Conservation (phyloP, 1,140 invertebrate genomes). For the Venustaconcha ellipsiformis region DNA sequence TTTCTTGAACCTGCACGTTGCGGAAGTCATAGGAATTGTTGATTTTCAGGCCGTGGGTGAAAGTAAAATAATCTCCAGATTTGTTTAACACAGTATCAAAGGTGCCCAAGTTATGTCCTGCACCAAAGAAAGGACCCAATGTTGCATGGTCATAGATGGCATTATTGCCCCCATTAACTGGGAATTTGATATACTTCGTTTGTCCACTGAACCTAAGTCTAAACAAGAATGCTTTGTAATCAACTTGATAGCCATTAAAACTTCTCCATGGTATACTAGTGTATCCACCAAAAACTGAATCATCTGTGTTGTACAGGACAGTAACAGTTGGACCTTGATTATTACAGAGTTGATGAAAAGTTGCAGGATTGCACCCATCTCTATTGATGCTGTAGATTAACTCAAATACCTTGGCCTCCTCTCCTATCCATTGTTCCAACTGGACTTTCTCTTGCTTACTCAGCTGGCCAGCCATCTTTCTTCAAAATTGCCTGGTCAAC, state of each 20-base stretch:
- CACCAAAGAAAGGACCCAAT: not conserved
- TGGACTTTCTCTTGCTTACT: conserved; percentile 1
- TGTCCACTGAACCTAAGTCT: not conserved
- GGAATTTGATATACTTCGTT: not conserved
- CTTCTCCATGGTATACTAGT: conserved; percentile 16
- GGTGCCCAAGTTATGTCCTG: conserved; percentile 5
- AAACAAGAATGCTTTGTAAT: conserved; percentile 26
- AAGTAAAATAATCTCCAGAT: not conserved
- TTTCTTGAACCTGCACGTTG: not conserved
- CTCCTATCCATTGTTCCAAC: conserved; percentile 10
- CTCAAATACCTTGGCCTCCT: conserved; percentile 12
- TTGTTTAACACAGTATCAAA: not conserved
- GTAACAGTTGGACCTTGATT: conserved; percentile 35
- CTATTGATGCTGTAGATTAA: conserved; percentile 29
- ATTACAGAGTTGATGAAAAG: conserved; percentile 38
- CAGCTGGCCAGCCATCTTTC: conserved; percentile 4
- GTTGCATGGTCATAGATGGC: not conserved
- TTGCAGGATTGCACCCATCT: conserved; percentile 20
- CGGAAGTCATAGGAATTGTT: conserved; percentile 13
- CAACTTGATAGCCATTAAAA: conserved; percentile 3
- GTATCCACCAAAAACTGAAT: conserved; percentile 37
- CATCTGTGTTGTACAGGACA: conserved; percentile 29
- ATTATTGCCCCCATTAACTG: not conserved
- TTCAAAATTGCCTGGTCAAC: not conserved
- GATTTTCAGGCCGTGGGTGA: not conserved